These are phyloP conservation scores for Zeugodacus cucurbitae DNA, from an alignment of 1,140 invertebrate species.

Conservation along the genomic window DNA sequence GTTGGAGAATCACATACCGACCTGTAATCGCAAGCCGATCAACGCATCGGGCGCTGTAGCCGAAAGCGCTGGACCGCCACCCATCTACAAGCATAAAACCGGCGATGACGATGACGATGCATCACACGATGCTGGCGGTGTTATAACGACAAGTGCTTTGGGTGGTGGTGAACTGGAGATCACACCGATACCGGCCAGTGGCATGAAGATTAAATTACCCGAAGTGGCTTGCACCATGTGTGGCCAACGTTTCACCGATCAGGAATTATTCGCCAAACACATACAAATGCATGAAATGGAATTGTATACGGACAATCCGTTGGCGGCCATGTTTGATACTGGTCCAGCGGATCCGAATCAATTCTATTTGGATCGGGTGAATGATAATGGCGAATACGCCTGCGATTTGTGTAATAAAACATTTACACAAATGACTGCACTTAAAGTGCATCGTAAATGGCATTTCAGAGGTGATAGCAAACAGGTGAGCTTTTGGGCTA, in stretches of 20 bases:
- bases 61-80: conserved; percentile 42
- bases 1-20: conserved; percentile 62
- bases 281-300: conserved; percentile 63
- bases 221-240: conserved; percentile 64
- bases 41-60: conserved; percentile 52
- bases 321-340: conserved; percentile 65
- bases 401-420: conserved; percentile 65
- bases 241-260: conserved; percentile 59
- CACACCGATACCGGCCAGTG: conserved; percentile 9
- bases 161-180: conserved; percentile 41
- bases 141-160: neutral
- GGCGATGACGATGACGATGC: conserved; percentile 62
- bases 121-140: conserved; percentile 44
- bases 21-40: conserved; percentile 63
- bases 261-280: conserved; percentile 63
- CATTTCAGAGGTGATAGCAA: conserved; percentile 67
- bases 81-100: conserved; percentile 58
- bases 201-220: conserved; percentile 57
- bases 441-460: conserved; percentile 67
- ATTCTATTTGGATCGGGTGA: conserved; percentile 61
- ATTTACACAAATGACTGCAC: conserved; percentile 64
- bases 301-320: conserved; percentile 62
- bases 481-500: conserved; percentile 66
- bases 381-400: conserved; percentile 64
- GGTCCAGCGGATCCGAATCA: conserved; percentile 61